Base-by-base conservation (phyloP, 2,888 invertebrate species). In the Dione vanillae region DNA sequence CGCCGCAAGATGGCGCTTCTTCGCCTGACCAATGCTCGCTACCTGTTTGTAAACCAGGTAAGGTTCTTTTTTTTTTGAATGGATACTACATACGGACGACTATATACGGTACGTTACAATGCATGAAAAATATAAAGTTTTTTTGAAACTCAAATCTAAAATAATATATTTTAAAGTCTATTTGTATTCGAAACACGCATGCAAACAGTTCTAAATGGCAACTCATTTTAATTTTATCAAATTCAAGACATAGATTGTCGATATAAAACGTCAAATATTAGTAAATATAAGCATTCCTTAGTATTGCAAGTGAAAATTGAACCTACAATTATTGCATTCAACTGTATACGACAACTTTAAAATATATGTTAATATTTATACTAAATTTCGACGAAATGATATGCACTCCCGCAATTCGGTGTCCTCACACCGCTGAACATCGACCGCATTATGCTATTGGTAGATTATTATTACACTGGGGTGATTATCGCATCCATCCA, bases 21-120 rank as follows among this genome's bases (percentile, higher is more conserved):
- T 96, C 96, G 0, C 94, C 97, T 9, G 98, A 98, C 82, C 98
- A 98, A 85, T 99, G 99, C 89, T 97, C 98, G 1, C 92, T 99
- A 61, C 99, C 98, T 11, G 97, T 97, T 65, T 98, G 98, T 85
- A 94, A 94, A 58, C 95, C 97, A 73, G 96, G 95, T 94, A 86
- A 81, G 77, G 77, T 16, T n/a, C n/a, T n/a, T n/a, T n/a, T n/a
- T n/a, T n/a, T n/a, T n/a, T n/a, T n/a, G n/a, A n/a, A n/a, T n/a
- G n/a, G n/a, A n/a, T n/a, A n/a, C n/a, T n/a, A n/a, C n/a, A n/a
- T n/a, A n/a, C n/a, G n/a, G n/a, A n/a, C n/a, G n/a, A n/a, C n/a
- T n/a, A n/a, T n/a, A n/a, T n/a, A n/a, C n/a, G n/a, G n/a, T n/a
- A n/a, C n/a, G n/a, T n/a, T n/a, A n/a, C n/a, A n/a, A n/a, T n/a